Base-by-base conservation (phyloP, 1,140 invertebrate genomes). In the Meloidogyne chitwoodi region DNA sequence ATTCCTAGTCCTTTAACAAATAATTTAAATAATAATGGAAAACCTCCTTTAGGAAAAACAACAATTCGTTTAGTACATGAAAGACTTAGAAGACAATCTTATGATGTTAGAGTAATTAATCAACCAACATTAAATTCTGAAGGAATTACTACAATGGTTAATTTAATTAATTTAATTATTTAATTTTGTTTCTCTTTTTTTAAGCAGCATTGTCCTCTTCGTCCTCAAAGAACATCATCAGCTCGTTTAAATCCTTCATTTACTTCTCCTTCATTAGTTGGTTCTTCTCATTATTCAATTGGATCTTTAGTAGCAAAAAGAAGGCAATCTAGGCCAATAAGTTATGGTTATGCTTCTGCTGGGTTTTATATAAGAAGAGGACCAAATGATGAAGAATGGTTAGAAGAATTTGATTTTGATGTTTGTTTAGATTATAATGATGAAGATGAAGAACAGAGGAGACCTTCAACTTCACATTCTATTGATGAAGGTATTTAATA, bases 321-420 rank as follows among this genome's bases (percentile, higher is more conserved):
- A 41, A 31, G 65, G 19, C 38, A 41, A n/a, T 67, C 65, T 14
- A 31, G 65, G 29, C 29, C 38, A 31, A 24, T 67, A 34, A 31
- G 29, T 19, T 67, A n/a, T 67, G 65, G 65, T n/a, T 67, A 67
- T 41, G 65, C 65, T 41, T 34, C 29, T 67, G 65, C 65, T 41
- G 65, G 65, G 5, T 67, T 67, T 41, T 41, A 67, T 67, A 5
- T 67, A n/a, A 41, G 38, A n/a, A 41, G 65, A 19, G 65, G 38
- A 22, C 38, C 29, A 8, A 41, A 67, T 31, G 65, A 31, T 31
- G 65, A 67, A 31, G 65, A 67, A 41, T 41, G 29, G 65, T 31
- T 31, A 31, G 65, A 67, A 41, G 65, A 67, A 41, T 41, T 67
- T 31, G 65, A 67, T 41, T 41, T 34, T 22, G 22, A 67, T 41